phyloP scores from a whole-genome alignment of 2,113 vertebrate genomes.

The Epinephelus fuscoguttatus region DNA sequence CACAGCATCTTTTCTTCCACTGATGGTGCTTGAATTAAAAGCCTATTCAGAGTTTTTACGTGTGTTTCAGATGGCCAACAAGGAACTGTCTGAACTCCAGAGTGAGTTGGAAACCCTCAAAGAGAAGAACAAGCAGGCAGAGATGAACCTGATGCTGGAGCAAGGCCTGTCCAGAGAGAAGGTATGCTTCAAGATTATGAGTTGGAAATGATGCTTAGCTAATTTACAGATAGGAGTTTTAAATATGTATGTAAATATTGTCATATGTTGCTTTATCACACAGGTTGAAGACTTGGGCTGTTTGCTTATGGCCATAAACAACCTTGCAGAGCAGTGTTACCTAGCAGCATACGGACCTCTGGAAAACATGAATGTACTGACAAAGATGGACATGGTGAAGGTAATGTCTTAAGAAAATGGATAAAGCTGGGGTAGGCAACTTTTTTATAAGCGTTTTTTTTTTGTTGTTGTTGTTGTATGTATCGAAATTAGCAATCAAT shows the following conservation, averaged over 20 bases:
- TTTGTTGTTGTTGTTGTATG: too few relatives aligned
- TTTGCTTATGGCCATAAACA: constrained; percentile 76
- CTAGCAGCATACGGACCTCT: constrained; percentile 64
- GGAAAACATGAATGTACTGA: constrained; percentile 62
- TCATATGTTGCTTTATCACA: constrained; percentile 5
- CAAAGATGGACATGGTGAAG: constrained; percentile 86
- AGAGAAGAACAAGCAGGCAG: constrained; percentile 77
- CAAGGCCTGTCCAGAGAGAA: constrained; percentile 76
- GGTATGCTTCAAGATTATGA: constrained; percentile 61
- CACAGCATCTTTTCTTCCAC: not conserved
- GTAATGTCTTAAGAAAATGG: constrained; percentile 52
- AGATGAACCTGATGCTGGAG: constrained; percentile 67
- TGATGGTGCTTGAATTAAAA: not conserved
- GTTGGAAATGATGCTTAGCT: not conserved
- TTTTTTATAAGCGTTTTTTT: too few relatives aligned
- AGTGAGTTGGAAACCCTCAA: constrained; percentile 72
- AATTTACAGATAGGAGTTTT: not conserved
- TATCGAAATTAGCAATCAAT: too few relatives aligned
- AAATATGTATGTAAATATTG: not conserved
- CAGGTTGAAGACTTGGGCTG: constrained; percentile 79
- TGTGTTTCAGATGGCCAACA: constrained; percentile 74
- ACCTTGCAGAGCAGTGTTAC: constrained; percentile 83
- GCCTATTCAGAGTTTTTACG: not conserved
- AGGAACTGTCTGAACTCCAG: constrained; percentile 82
- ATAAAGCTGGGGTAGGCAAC: too few relatives aligned